Evolutionary conservation across 1,140 invertebrate genomes (phyloP), one percentile per base, ranked within the genome.

Genomic region (Anastrepha ludens): DNA sequence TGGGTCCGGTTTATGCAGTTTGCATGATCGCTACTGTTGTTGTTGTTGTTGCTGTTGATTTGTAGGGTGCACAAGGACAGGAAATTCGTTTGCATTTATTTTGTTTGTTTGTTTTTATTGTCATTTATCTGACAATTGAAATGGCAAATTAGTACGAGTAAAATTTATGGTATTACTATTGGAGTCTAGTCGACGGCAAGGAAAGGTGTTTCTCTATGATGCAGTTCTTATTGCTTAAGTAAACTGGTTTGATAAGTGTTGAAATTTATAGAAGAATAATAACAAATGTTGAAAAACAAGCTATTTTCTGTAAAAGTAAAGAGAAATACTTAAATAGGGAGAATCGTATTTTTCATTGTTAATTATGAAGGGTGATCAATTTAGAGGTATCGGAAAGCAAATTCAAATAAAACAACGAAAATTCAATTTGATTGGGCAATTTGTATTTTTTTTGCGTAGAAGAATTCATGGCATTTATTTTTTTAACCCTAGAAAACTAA

Each of bases 101-200:
- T 17, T 15, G 67, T 74, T 11, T 39, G 87, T 87, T 74, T 85
- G 81, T 55, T 67, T 87, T 89, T 90, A 89, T 90, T 89, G 87
- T 86, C 78, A 88, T 87, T 89, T 89, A 90, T 89, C 88, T 90
- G 90, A 88, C 90, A 89, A 88, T 89, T 90, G 74, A 89, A 89
- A 89, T 89, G 87, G 86, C 88, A 67, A 87, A 87, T 89, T 85
- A 85, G 58, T 85, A 85, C 58, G 58, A 17, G 81, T 60, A 58
- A 58, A 85, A 85, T 85, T 85, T 85, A 60, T 85, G 29, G 81
- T 60, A 85, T 85, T 85, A 74, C 67, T 17, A 74, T n/a, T 74
- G 64, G 9, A 67, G 39, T 67, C 64, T 39, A 20, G 67, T 74
- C 15, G 39, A 41, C 44, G 67, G 11, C 11, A 39, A 15, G 41